phyloP scores from a whole-genome alignment of 2,888 invertebrate species.

The Limnephilus marmoratus region DNA sequence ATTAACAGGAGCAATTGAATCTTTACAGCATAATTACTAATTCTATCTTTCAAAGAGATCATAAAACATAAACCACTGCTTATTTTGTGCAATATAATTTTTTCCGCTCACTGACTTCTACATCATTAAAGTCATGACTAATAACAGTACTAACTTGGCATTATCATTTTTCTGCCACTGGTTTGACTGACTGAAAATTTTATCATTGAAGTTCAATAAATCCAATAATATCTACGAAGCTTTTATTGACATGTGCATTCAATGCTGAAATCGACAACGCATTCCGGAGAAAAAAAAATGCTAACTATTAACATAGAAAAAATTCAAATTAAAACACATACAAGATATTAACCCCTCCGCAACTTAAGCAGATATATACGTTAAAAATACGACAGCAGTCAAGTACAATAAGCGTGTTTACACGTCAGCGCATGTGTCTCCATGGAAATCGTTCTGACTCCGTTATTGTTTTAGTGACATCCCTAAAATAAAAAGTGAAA shows the following conservation, averaged over 20 bases:
- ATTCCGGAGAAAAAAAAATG: background rate
- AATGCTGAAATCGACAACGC: background rate
- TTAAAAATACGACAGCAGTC: too few relatives aligned
- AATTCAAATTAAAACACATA: too few relatives aligned
- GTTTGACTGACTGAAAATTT: background rate
- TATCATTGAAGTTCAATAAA: too few relatives aligned
- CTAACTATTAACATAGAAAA: too few relatives aligned
- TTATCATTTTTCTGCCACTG: too few relatives aligned
- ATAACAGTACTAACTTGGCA: too few relatives aligned
- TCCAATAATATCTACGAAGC: background rate
- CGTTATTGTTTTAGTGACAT: too few relatives aligned
- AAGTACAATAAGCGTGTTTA: too few relatives aligned
- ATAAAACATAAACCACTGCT: background rate
- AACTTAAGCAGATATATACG: too few relatives aligned
- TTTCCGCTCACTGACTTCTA: background rate
- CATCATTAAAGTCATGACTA: background rate
- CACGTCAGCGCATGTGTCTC: too few relatives aligned
- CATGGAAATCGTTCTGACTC: too few relatives aligned
- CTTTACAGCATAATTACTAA: background rate
- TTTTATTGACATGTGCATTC: background rate
- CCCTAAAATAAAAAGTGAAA: accelerated
- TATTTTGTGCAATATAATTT: background rate
- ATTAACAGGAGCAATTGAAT: background rate
- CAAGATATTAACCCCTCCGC: too few relatives aligned
- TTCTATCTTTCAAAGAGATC: background rate